phyloP scores from a whole-genome alignment of 2,888 invertebrate species.

The Rhyacophila evoluta region DNA sequence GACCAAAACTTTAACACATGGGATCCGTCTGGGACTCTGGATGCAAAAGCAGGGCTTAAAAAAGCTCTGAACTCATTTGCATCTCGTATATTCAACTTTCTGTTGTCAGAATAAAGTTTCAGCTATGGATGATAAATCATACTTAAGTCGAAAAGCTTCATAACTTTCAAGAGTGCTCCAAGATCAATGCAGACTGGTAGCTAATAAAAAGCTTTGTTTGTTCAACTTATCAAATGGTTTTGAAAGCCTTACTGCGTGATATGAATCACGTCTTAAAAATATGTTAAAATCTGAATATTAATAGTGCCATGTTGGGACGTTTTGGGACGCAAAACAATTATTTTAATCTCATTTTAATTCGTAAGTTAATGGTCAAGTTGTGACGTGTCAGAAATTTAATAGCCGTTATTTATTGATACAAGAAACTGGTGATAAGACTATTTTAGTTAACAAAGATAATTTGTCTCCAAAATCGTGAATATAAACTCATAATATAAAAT shows the following conservation, averaged over 20 bases:
- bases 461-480: too few relatives aligned
- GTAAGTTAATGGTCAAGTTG: too few relatives aligned
- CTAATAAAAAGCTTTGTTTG: conserved; percentile 5
- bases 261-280: background rate
- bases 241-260: background rate
- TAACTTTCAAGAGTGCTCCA: conserved; percentile 8
- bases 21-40: background rate
- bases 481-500: too few relatives aligned
- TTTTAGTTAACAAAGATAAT: too few relatives aligned
- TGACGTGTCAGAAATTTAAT: too few relatives aligned
- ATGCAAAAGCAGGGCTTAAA: background rate
- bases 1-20: background rate
- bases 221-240: background rate
- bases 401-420: too few relatives aligned
- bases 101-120: conserved; percentile 14
- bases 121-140: conserved; percentile 14
- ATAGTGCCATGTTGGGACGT: background rate
- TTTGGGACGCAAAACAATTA: background rate
- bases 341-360: background rate
- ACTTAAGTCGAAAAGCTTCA: background rate
- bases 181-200: conserved; percentile 2
- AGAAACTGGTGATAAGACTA: too few relatives aligned
- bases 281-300: background rate
- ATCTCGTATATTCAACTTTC: conserved; percentile 22
- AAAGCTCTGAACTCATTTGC: background rate